Conservation (phyloP, 1,140 invertebrate species). For the Drosophila carrolli region DNA sequence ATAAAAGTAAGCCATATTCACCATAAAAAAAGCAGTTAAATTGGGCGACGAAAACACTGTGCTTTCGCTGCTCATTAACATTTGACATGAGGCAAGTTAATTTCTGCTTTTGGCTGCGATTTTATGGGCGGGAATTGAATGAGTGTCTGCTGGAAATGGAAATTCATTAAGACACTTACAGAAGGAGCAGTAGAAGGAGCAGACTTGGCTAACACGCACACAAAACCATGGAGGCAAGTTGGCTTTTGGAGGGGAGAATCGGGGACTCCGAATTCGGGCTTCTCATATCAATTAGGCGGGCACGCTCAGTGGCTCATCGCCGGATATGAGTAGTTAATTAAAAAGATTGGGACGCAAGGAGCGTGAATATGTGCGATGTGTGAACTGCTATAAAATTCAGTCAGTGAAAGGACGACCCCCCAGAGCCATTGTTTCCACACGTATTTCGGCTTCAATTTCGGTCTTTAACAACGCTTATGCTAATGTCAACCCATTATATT, state of each 20-base stretch:
- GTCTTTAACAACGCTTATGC: constrained; percentile 54
- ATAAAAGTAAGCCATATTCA: not conserved
- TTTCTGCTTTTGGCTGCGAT: constrained; percentile 42
- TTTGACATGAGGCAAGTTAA: constrained; percentile 55
- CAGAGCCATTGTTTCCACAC: constrained; percentile 21
- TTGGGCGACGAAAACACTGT: constrained; percentile 15
- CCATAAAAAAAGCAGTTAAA: constrained; percentile 9
- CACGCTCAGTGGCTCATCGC: constrained; percentile 49
- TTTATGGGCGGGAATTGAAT: constrained; percentile 42
- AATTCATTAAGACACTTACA: constrained; percentile 73
- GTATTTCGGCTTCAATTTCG: constrained; percentile 53
- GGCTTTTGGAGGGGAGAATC: not conserved
- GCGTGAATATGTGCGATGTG: constrained; percentile 49
- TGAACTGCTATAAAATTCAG: constrained; percentile 36
- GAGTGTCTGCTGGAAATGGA: constrained; percentile 62
- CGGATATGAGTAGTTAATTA: constrained; percentile 83
- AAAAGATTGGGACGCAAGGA: constrained; percentile 65
- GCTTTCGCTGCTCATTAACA: constrained; percentile 50
- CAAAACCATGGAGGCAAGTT: constrained; percentile 38
- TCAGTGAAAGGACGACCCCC: constrained; percentile 2
- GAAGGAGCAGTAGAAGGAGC: constrained; percentile 1
- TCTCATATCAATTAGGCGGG: constrained; percentile 75
- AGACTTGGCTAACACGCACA: constrained; percentile 43
- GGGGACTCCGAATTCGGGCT: constrained; percentile 13
- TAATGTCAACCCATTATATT: constrained; percentile 49